phyloP scores from a whole-genome alignment of 2,113 vertebrate species.

The Pardalotus punctatus region DNA sequence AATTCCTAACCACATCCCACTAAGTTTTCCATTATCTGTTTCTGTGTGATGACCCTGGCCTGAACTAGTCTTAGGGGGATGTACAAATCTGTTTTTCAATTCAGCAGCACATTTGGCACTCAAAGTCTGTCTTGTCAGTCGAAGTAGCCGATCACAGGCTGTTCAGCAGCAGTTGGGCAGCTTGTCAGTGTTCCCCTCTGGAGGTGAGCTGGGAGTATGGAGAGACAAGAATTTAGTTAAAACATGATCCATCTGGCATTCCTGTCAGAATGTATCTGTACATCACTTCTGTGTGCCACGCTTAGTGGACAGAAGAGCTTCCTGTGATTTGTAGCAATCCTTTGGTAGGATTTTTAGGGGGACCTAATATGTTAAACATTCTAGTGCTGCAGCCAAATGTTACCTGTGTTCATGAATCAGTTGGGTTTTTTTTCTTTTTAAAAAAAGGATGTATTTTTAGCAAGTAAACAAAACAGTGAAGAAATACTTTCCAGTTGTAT shows the following conservation, averaged over 20 bases:
- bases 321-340: neutral
- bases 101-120: neutral
- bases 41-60: neutral
- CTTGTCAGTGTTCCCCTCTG: neutral
- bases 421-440: neutral
- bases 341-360: neutral
- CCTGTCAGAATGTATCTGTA: neutral
- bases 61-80: neutral
- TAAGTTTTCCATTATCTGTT: neutral
- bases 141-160: fast-evolving
- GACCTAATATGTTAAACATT: neutral
- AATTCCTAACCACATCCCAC: neutral
- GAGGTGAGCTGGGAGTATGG: neutral
- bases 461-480: neutral
- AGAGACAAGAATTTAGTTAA: neutral
- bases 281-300: neutral
- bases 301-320: neutral
- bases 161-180: neutral
- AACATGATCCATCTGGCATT: neutral
- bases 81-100: neutral
- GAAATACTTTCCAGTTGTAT: neutral
- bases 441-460: neutral
- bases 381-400: neutral
- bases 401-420: neutral
- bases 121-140: neutral